Evolutionary conservation across 2,113 vertebrate species (phyloP).

Genomic region (Pogonocichla stellata): DNA sequence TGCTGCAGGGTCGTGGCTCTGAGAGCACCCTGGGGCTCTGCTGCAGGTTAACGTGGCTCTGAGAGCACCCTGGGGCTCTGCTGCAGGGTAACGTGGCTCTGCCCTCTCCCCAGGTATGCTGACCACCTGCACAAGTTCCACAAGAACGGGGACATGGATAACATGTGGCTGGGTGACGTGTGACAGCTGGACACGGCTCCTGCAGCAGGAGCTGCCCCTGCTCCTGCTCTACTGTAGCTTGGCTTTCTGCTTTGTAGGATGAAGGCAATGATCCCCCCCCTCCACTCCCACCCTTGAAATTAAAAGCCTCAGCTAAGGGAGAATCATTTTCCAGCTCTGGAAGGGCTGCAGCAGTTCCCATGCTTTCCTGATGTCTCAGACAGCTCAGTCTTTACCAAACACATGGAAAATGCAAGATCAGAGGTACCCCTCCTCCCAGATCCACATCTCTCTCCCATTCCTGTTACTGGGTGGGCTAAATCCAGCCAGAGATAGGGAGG

Average conservation of each 20-base stretch:
- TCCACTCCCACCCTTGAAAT: not conserved
- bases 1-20: too few relatives aligned
- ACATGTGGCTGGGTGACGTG: conserved; percentile 72
- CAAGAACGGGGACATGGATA: conserved; percentile 75
- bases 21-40: too few relatives aligned
- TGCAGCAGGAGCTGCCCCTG: not conserved
- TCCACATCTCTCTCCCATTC: not conserved
- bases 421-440: not conserved
- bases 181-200: not conserved
- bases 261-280: not conserved
- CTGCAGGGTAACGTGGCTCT: not conserved
- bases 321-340: not conserved
- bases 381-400: not conserved
- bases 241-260: conserved; percentile 34
- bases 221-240: not conserved
- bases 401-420: not conserved
- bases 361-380: not conserved
- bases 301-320: not conserved
- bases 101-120: conserved; percentile 79
- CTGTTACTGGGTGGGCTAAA: not conserved
- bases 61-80: fast-evolving
- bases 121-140: conserved; percentile 97
- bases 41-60: too few relatives aligned
- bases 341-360: not conserved
- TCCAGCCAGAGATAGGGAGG: not conserved